A percentile compares a stretch with the other conserved stretches of the same genome.
Conservation (phyloP, 2,888 invertebrate species). For the Monopis laevigella region DNA sequence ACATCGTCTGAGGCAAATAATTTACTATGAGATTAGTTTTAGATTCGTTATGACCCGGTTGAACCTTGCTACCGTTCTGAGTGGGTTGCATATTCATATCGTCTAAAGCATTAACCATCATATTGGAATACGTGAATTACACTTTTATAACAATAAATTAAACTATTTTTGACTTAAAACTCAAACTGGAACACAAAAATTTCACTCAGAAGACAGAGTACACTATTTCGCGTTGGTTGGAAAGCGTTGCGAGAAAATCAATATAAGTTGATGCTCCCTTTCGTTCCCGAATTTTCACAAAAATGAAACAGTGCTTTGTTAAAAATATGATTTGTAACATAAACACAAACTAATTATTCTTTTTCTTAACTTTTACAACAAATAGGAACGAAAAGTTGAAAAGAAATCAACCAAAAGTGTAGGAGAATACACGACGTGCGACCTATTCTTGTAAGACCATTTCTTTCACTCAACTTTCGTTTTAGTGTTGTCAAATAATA, state of each 20-base stretch:
- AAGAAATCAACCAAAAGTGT: slow-evolving; percentile 68
- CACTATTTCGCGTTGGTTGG: slow-evolving; percentile 54
- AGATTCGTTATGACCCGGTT: slow-evolving; percentile 84
- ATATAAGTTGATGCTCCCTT: slow-evolving; percentile 66
- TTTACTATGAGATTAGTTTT: slow-evolving; percentile 99
- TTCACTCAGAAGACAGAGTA: slow-evolving; percentile 13
- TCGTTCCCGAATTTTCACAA: slow-evolving; percentile 52
- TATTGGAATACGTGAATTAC: too few relatives aligned
- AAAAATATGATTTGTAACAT: slow-evolving; percentile 37
- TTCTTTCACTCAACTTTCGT: slow-evolving; percentile 58
- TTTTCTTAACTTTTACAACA: slow-evolving; percentile 60
- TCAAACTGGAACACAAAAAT: slow-evolving; percentile 27
- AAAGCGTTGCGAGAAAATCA: slow-evolving; percentile 68
- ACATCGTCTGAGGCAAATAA: slow-evolving; percentile 99
- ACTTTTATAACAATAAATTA: slow-evolving; percentile 18
- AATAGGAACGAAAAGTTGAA: slow-evolving; percentile 64
- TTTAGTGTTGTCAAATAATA: slow-evolving; percentile 48
- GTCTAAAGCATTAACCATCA: slow-evolving; percentile 65
- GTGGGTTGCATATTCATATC: slow-evolving; percentile 62
- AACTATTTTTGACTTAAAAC: slow-evolving; percentile 35
- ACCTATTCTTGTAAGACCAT: slow-evolving; percentile 67
- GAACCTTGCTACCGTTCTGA: slow-evolving; percentile 81
- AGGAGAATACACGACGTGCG: slow-evolving; percentile 65
- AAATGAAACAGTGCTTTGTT: too few relatives aligned
- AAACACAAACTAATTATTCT: slow-evolving; percentile 57